A percentile compares a stretch with the other conserved stretches of the same genome.
Conservation (phyloP, 2,797 vertebrate species). For the Notamacropus eugenii region DNA sequence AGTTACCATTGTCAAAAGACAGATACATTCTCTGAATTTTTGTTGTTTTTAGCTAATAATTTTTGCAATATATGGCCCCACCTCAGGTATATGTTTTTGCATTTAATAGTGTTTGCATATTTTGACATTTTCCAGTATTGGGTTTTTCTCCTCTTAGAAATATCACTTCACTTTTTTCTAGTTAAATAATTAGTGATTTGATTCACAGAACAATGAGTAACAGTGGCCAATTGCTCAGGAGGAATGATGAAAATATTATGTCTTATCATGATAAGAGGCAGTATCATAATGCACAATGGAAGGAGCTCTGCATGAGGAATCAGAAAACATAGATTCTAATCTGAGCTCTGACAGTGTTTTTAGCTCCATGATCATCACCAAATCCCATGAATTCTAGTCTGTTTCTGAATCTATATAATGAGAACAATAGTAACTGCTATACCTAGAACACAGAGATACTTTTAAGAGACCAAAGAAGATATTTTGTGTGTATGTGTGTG, state of each 20-base stretch:
- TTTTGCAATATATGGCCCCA: background rate
- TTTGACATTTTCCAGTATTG: conserved; percentile 23
- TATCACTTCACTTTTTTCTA: conserved; percentile 32
- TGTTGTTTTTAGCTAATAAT: conserved; percentile 25
- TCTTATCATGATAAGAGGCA: background rate
- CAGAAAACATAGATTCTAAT: background rate
- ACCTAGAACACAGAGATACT: conserved; percentile 5
- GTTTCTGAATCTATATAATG: background rate
- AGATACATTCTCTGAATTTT: conserved; percentile 39
- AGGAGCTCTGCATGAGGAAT: conserved; percentile 1
- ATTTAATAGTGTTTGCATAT: background rate
- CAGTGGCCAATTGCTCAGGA: background rate
- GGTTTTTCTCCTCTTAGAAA: background rate
- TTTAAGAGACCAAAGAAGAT: conserved; percentile 31
- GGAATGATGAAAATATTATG: background rate
- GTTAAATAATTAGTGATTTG: background rate
- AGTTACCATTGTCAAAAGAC: conserved; percentile 31
- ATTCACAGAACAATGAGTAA: conserved; percentile 15
- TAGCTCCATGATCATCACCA: background rate
- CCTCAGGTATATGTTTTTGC: background rate
- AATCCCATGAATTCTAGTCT: conserved; percentile 7
- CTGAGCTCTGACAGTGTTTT: background rate
- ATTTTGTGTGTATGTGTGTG: background rate
- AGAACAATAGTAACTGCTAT: background rate
- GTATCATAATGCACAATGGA: too few relatives aligned